Evolutionary conservation across 2,113 vertebrate species (phyloP).

Genomic region (Sceloporus undulatus): DNA sequence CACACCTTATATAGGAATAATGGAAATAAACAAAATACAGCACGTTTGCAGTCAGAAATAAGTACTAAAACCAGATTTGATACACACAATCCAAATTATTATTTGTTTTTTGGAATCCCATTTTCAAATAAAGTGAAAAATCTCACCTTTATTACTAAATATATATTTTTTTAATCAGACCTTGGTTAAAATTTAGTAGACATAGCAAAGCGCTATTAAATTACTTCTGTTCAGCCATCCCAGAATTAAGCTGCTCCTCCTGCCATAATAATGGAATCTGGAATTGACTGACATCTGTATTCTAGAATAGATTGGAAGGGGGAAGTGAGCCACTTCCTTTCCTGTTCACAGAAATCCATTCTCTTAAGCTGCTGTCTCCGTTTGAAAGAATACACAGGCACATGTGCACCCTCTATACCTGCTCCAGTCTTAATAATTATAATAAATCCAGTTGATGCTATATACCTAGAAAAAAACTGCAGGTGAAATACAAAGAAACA

Average conservation of each 20-base stretch:
- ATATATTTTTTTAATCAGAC: neutral
- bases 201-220: neutral
- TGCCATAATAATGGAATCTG: neutral
- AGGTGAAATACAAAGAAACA: too few relatives aligned
- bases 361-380: too few relatives aligned
- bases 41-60: rapidly evolving
- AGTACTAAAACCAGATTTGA: neutral
- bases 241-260: neutral
- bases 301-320: too few relatives aligned
- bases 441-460: too few relatives aligned
- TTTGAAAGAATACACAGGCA: too few relatives aligned
- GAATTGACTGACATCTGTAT: neutral
- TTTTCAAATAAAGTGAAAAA: neutral
- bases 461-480: too few relatives aligned
- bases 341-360: too few relatives aligned
- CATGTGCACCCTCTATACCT: too few relatives aligned
- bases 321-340: too few relatives aligned
- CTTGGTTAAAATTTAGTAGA: neutral
- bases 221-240: neutral
- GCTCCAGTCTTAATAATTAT: too few relatives aligned
- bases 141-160: neutral
- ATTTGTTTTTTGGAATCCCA: conserved; percentile 14
- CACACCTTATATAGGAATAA: conserved; percentile 35
- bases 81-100: neutral
- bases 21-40: conserved; percentile 37